A percentile compares a stretch with the other conserved stretches of the same genome.
These are phyloP conservation scores for Siphonodentalium dalli DNA, from an alignment of 2,888 invertebrate species.

Conservation along the genomic window DNA sequence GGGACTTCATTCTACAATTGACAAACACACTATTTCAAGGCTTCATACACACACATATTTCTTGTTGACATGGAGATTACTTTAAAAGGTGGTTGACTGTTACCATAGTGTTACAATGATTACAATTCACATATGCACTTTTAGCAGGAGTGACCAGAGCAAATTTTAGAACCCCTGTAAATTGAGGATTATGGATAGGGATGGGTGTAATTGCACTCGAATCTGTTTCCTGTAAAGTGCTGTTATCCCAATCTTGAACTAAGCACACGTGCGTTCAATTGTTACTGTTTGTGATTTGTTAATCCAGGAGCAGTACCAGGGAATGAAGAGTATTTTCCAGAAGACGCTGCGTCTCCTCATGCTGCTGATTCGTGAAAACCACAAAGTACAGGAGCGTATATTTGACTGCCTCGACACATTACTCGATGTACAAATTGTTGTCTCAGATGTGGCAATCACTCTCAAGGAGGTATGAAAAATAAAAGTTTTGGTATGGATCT, in stretches of 20 bases:
- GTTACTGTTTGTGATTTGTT: not conserved
- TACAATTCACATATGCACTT: too few species aligned
- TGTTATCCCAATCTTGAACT: not conserved
- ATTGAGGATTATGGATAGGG: too few species aligned
- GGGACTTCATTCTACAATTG: too few species aligned
- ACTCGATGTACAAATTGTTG: conserved; percentile 58
- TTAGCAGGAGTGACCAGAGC: too few species aligned
- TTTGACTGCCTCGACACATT: conserved; percentile 59
- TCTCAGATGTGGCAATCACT: conserved; percentile 57
- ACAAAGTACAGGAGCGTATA: conserved; percentile 57
- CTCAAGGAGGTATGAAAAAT: conserved; percentile 55
- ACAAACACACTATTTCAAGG: too few species aligned
- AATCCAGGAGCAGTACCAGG: conserved; percentile 57
- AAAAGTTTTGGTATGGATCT: too few species aligned
- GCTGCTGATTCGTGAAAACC: conserved; percentile 56
- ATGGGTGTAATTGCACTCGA: too few species aligned
- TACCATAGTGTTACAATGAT: too few species aligned
- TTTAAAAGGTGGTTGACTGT: too few species aligned
- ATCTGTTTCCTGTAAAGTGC: not conserved
- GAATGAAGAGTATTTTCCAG: conserved; percentile 56
- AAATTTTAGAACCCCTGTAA: too few species aligned
- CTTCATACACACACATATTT: too few species aligned
- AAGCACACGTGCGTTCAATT: not conserved
- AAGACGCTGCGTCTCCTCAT: conserved; percentile 56
- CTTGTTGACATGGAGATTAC: too few species aligned